These are phyloP conservation scores for Hormiphora californensis DNA, from an alignment of 37 sponge, comb jelly and placozoan genomes.

Conservation along the genomic window DNA sequence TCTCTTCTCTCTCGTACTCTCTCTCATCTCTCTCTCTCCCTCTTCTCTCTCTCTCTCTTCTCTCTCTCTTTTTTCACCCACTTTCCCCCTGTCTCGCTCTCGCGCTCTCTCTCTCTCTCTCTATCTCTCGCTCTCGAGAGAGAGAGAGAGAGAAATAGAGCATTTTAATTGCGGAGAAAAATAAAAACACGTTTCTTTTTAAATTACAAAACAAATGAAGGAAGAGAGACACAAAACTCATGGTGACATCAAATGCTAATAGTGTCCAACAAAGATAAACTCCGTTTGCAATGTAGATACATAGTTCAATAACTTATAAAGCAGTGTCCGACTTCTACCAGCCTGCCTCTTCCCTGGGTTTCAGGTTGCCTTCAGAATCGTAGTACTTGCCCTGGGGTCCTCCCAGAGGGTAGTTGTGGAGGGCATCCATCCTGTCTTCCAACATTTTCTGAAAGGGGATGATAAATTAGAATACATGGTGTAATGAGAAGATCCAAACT, in stretches of 20 bases:
- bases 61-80: neutral
- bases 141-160: too few species aligned
- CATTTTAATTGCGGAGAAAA: too few species aligned
- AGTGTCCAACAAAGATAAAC: too few species aligned
- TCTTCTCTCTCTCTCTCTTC: neutral
- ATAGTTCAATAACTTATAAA: too few species aligned
- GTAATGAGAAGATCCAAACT: too few species aligned
- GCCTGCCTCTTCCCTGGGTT: constrained; percentile 8
- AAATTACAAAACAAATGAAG: too few species aligned
- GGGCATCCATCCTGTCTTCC: constrained; percentile 32
- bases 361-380: neutral
- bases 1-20: neutral
- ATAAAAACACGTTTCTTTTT: too few species aligned
- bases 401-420: constrained; percentile 38
- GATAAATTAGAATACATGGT: too few species aligned
- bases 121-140: neutral
- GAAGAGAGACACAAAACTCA: too few species aligned
- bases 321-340: too few species aligned
- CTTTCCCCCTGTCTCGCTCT: neutral
- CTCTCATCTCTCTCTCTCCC: neutral
- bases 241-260: too few species aligned
- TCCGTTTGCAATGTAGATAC: too few species aligned
- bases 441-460: constrained; percentile 26
- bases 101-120: constrained; percentile 6
- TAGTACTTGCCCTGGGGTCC: constrained; percentile 37